Evolutionary conservation across 2,888 invertebrate species (phyloP).

Genomic region (Netelia melanura): DNA sequence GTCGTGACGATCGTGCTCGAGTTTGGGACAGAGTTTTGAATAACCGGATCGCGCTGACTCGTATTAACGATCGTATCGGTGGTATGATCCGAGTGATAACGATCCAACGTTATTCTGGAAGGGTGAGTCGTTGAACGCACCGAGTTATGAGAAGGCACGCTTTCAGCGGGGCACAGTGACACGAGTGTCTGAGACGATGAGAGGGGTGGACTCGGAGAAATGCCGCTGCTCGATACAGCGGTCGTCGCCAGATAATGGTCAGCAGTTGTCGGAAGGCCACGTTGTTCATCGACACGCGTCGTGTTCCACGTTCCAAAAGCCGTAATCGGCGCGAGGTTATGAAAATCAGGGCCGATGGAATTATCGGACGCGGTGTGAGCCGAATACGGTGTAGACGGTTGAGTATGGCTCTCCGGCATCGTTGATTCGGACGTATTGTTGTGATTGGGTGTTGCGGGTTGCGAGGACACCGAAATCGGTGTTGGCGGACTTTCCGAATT

Average conservation of each 20-base stretch:
- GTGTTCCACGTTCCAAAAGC: conserved; percentile 47
- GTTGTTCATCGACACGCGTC: conserved; percentile 73
- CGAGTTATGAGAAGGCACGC: conserved; percentile 61
- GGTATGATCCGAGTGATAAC: conserved; percentile 83
- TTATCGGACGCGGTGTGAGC: conserved; percentile 75
- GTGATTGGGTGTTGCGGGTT: conserved; percentile 81
- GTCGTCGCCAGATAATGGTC: conserved; percentile 65
- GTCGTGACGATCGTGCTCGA: conserved; percentile 86
- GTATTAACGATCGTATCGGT: conserved; percentile 73
- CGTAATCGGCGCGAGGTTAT: conserved; percentile 15
- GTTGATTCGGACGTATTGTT: conserved; percentile 82
- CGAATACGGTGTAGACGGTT: conserved; percentile 82
- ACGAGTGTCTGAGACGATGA: conserved; percentile 74
- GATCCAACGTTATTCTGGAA: conserved; percentile 73
- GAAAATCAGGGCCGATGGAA: conserved; percentile 41
- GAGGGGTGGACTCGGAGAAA: conserved; percentile 73
- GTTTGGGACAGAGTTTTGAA: conserved; percentile 73
- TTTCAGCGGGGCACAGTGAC: conserved; percentile 50
- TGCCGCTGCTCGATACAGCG: conserved; percentile 75
- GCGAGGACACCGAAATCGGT: conserved; percentile 79
- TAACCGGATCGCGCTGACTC: conserved; percentile 75
- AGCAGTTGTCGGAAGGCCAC: conserved; percentile 40
- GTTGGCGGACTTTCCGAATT: conserved; percentile 85
- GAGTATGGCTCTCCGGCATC: conserved; percentile 81
- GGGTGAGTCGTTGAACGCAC: conserved; percentile 57